phyloP scores from a whole-genome alignment of 1,140 invertebrate genomes.

The Penaeus indicus region DNA sequence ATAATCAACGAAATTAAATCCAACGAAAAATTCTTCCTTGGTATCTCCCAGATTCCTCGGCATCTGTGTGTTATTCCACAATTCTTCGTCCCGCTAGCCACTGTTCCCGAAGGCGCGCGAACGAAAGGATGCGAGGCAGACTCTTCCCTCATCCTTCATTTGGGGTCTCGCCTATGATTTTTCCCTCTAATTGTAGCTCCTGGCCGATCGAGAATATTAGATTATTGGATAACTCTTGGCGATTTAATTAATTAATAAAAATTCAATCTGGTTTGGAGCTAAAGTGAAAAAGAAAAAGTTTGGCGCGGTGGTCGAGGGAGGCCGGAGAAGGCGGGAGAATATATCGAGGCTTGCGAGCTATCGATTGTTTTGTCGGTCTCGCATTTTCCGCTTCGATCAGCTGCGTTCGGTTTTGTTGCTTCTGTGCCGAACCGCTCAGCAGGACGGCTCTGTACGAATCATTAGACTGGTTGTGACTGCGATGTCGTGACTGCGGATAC shows the following conservation, averaged over 20 bases:
- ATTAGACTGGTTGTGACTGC: too few relatives aligned
- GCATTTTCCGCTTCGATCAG: too few relatives aligned
- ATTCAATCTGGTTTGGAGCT: constrained; percentile 61
- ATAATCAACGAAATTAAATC: constrained; percentile 64
- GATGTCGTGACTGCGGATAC: too few relatives aligned
- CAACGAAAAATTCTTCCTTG: constrained; percentile 54
- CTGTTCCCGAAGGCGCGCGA: background rate
- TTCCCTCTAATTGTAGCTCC: constrained; percentile 63
- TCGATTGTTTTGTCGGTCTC: too few relatives aligned
- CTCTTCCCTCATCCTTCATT: constrained; percentile 47
- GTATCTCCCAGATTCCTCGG: background rate
- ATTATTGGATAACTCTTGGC: constrained; percentile 64
- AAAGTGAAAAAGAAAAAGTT: constrained; percentile 61
- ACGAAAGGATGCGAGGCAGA: background rate
- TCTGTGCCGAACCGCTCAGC: too few relatives aligned
- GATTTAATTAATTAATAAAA: constrained; percentile 65
- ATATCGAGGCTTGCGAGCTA: background rate
- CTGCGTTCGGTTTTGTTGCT: too few relatives aligned
- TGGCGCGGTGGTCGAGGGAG: background rate
- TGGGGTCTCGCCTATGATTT: constrained; percentile 63
- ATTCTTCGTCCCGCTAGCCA: background rate
- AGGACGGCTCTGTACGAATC: too few relatives aligned
- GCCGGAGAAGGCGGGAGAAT: background rate
- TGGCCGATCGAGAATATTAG: constrained; percentile 62
- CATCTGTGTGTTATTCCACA: background rate